Conservation (phyloP, 2,797 vertebrate species). For the Xenentodon cancila region DNA sequence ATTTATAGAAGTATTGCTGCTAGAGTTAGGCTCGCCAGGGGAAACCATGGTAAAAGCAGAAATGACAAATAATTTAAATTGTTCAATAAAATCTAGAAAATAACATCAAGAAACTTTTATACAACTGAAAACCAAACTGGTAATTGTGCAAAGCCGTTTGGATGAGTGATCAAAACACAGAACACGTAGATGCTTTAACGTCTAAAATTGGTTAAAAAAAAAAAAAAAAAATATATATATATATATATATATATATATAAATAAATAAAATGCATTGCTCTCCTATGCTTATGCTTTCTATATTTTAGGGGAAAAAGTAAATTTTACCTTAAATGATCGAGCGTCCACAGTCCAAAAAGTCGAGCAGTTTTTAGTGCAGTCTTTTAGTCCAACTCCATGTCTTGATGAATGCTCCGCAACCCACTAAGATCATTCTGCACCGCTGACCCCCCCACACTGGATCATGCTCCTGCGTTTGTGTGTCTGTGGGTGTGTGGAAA, state of each 20-base stretch:
- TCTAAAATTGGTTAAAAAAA: conserved; percentile 7
- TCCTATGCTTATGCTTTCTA: conserved; percentile 1
- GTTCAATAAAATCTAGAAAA: conserved; percentile 12
- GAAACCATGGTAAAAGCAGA: conserved; percentile 26
- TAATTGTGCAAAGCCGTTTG: neutral
- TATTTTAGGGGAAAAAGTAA: neutral
- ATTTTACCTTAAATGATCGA: conserved; percentile 55
- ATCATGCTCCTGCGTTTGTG: conserved; percentile 41
- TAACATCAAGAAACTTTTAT: neutral
- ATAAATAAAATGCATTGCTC: no score
- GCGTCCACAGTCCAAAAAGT: conserved; percentile 27
- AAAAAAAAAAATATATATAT: no score
- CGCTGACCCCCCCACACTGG: conserved; percentile 33
- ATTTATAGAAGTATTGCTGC: conserved; percentile 18
- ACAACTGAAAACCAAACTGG: neutral
- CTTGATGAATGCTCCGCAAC: conserved; percentile 37
- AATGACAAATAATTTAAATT: conserved; percentile 22
- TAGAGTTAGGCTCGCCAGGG: neutral
- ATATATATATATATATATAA: no score
- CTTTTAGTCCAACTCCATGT: conserved; percentile 61
- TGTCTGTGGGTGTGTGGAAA: conserved; percentile 18
- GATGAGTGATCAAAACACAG: conserved; percentile 4
- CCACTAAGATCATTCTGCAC: conserved; percentile 37
- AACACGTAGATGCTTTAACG: neutral
- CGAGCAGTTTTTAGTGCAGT: conserved; percentile 27